These are phyloP conservation scores for Holcopasites calliopsidis DNA, from an alignment of 1,140 invertebrate species.

Conservation along the genomic window DNA sequence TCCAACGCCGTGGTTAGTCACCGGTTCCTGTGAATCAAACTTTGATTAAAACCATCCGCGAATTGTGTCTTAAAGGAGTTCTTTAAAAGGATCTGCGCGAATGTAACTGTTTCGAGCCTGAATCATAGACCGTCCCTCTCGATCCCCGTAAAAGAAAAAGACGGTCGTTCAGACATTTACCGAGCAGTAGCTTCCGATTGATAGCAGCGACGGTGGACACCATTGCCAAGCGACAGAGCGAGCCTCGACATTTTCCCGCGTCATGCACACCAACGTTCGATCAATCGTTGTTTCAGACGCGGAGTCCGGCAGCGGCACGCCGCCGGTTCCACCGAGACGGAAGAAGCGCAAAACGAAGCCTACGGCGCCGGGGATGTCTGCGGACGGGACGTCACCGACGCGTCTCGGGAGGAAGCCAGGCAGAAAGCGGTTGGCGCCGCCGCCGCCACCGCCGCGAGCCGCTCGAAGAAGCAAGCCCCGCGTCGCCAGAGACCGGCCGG, in stretches of 20 bases:
- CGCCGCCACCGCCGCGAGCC: constrained; percentile 55
- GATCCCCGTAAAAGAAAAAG: not conserved
- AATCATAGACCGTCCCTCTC: not conserved
- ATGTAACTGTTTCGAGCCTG: constrained; percentile 4
- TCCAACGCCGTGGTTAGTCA: constrained; percentile 60
- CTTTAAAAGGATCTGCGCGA: constrained; percentile 11
- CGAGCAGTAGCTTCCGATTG: not conserved
- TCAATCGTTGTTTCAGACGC: constrained; percentile 66
- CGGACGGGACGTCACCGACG: constrained; percentile 1
- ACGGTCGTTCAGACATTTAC: not conserved
- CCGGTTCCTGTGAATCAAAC: constrained; percentile 59
- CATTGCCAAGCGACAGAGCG: not conserved
- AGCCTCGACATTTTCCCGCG: not conserved
- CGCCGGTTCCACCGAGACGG: constrained; percentile 75
- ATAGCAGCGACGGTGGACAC: not conserved
- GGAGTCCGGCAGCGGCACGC: constrained; percentile 54
- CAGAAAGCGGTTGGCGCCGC: constrained; percentile 61
- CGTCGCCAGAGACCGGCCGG: not conserved
- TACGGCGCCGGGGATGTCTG: constrained; percentile 5
- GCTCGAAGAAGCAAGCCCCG: constrained; percentile 44
- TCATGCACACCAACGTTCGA: not conserved
- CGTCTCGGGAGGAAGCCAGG: constrained; percentile 29
- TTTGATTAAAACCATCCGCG: not conserved
- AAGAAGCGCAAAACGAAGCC: constrained; percentile 67
- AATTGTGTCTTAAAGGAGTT: not conserved